Evolutionary conservation across 2,797 vertebrate genomes (phyloP).

Genomic region (Chlorospingus flavigularis): DNA sequence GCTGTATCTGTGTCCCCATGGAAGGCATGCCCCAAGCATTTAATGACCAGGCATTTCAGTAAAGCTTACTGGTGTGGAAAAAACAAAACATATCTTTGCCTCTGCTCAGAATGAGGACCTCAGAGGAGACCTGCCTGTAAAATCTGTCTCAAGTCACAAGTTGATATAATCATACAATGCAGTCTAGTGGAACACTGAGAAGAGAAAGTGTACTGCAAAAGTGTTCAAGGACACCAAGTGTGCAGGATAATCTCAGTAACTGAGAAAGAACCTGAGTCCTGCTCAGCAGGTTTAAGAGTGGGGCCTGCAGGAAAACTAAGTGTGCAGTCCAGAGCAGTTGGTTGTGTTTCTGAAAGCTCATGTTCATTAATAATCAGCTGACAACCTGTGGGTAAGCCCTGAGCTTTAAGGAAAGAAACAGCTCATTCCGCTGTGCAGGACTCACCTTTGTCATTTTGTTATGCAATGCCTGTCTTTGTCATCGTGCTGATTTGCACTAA

Average conservation of each 20-base stretch:
- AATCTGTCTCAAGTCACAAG: not conserved
- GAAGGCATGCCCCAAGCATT: not conserved
- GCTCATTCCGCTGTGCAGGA: not conserved
- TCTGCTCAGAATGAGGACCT: not conserved
- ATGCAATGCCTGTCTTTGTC: not conserved
- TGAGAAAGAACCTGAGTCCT: not conserved
- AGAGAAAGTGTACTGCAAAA: not conserved
- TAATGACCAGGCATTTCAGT: not conserved
- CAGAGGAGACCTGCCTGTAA: not conserved
- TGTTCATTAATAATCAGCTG: not conserved
- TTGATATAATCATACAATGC: not conserved
- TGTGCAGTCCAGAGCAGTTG: not conserved
- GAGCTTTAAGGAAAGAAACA: not conserved
- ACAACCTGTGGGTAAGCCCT: not conserved
- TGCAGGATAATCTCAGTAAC: not conserved
- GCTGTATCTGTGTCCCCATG: not conserved
- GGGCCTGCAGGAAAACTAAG: not conserved
- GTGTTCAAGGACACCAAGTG: not conserved
- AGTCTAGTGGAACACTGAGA: not conserved
- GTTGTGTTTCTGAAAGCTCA: not conserved
- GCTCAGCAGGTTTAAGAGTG: not conserved
- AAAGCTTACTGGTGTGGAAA: not conserved
- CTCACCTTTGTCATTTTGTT: not conserved
- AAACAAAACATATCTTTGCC: not conserved
- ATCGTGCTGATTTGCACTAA: not conserved